Base-by-base conservation (phyloP, 2,888 invertebrate genomes). In the Anthoptus insignis region DNA sequence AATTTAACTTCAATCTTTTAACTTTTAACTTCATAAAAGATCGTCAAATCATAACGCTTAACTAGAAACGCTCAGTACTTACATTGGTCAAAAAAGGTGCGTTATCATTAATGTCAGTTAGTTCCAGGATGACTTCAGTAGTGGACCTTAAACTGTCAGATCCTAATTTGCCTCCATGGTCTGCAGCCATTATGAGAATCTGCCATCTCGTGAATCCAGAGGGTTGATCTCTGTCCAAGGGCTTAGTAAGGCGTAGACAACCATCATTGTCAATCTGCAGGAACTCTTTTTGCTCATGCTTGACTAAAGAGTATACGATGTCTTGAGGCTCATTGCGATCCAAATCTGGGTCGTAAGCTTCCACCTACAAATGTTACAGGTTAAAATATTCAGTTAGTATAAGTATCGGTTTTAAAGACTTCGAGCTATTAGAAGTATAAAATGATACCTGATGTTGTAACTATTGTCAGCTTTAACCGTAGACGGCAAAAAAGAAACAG, bases 91-190 rank as follows among this genome's bases (percentile, higher is more conserved):
- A 94, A 81, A 96, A 97, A 0, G 99, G 99, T 0, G 97, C 97
- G 83, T 99, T 99, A 83, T 99, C 99, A 84, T 99, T 99, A 78
- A 98, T 97, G 80, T 99, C 99, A 4, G 94, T 94, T 24, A 96
- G 82, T 68, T 94, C 94, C 68, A 96, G 93, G 49, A 94, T 96
- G 22, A 98, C 96, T 76, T 96, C 95, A 0, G 95, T 95, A 1
- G 95, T 95, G 0, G 94, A 94, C 65, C 95, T 93, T 59, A 95
- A 82, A 21, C 96, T 96, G 14, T 94, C 94, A 0, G 94, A 94
- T 0, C 92, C 93, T 11, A 94, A 91, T 3, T 94, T 93, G 13
- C 92, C 93, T 6, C 96, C 96, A 75, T 97, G 95, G 83, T 98
- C 98, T 47, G 95, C 95, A 0, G 98, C 98, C 79, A 96, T 93